Base-by-base conservation (phyloP, 2,888 invertebrate species). In the Diploptera punctata region DNA sequence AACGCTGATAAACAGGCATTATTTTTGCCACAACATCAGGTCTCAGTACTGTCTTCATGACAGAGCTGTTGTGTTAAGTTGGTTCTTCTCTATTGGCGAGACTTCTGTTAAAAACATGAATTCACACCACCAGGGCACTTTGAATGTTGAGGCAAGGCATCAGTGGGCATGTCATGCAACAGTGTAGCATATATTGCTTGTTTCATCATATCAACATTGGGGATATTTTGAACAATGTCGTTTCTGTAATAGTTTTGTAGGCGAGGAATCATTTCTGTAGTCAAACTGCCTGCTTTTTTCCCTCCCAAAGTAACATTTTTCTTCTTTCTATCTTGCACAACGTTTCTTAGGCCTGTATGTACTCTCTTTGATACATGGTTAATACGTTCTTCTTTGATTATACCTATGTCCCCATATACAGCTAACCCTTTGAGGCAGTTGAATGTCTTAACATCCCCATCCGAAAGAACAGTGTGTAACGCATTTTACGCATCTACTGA, bases 301-400 rank as follows among this genome's bases (percentile, higher is more conserved):
- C n/a, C n/a, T n/a, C n/a, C n/a, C n/a, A n/a, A n/a, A n/a, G 47
- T 13, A 57, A 19, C 19, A 18, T n/a, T 44, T 29, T 62, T 38
- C 26, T 38, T 67, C 44, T n/a, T n/a, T n/a, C 68, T 29, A 18
- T 68, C 67, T 19, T 65, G 33, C 0, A 68, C 68, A n/a, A n/a
- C n/a, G 26, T 49, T 19, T 19, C 62, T 69, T 70, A 74, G 60
- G n/a, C 61, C 60, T 10, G 72, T 72, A 3, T 70, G 65, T 19
- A 72, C 7, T 60, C 74, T 16, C 49, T 74, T 72, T n/a, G 57
- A 44, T 7, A 57, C n/a, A n/a, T n/a, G n/a, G n/a, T n/a, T n/a
- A n/a, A n/a, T n/a, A n/a, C n/a, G n/a, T n/a, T n/a, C n/a, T n/a
- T n/a, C n/a, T n/a, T n/a, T n/a, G n/a, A n/a, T n/a, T n/a, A n/a